Evolutionary conservation across 2,888 invertebrate species (phyloP), one percentile per base, ranked within the genome.

Genomic region (Cryptocheilus praepositus): DNA sequence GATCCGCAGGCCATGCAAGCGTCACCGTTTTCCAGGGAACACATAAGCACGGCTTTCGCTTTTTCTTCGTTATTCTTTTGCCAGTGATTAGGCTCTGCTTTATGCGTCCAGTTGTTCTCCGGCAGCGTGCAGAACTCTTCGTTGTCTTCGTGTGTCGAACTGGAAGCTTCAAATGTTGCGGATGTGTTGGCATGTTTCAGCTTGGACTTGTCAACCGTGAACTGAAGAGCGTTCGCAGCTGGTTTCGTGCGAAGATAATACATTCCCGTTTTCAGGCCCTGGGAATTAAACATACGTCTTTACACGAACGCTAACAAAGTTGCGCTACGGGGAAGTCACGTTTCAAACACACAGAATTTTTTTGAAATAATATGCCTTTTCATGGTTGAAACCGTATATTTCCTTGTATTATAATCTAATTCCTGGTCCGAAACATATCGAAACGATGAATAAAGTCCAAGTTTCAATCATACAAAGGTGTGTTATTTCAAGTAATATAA

Each of bases 251-350:
- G 92, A 74, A 99, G 90, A 88, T 99, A 99, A 89, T 99, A 99
- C 98, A 99, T 98, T 59, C 99, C 99, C 0, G 99, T 99, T 90
- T 99, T 99, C 66, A 99, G 90, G 2, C 99, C 99, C 92, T 93
- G 81, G 3, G 76, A 4, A 16, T 7, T 1, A n/a, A 49, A 19
- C 1, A 51, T 19, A 16, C 19, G 16, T 18, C 15, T 19, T n/a
- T n/a, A 13, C 52, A 13, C 43, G 18, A 21, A 53, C 2, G 25
- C 21, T 18, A 13, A 25, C 16, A 7, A 46, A 25, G 18, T 8
- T 57, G 16, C 7, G 54, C n/a, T 49, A 13, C 11, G 19, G 43
- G 7, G 28, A 36, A 11, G 28, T 28, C 7, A 5, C 7, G 28
- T 28, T 28, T 28, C 11, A 3, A 51, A 2, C 8, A 19, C 16